Evolutionary conservation across 2,888 invertebrate genomes (phyloP).

Genomic region (Tiliacea citrago): DNA sequence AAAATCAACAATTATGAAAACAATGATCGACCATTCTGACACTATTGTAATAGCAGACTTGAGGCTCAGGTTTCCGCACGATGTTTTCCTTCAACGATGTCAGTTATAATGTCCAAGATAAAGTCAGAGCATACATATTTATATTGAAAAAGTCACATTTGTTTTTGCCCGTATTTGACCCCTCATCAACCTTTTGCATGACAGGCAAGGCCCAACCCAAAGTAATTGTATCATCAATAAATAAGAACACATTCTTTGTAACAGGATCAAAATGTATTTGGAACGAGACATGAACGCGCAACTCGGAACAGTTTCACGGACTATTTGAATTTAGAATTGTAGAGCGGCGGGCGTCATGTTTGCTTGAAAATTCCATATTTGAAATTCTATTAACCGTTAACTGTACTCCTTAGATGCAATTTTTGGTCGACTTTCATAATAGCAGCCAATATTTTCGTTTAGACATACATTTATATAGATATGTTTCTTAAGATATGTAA

Average conservation of each 20-base stretch:
- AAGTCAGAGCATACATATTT: background rate
- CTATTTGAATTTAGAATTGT: conserved; percentile 70
- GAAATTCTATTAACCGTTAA: conserved; percentile 81
- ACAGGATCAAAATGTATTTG: conserved; percentile 70
- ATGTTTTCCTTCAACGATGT: background rate
- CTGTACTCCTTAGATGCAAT: conserved; percentile 55
- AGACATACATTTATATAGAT: conserved; percentile 18
- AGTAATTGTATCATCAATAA: background rate
- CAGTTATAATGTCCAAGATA: background rate
- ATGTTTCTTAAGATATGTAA: too few species aligned
- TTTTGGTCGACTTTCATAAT: conserved; percentile 62
- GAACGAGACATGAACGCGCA: conserved; percentile 62
- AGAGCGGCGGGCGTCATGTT: conserved; percentile 46
- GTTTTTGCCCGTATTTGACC: background rate
- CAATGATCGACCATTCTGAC: too few species aligned
- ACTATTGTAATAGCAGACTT: too few species aligned
- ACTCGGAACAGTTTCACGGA: conserved; percentile 76
- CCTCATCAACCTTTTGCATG: background rate
- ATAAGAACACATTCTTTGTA: conserved; percentile 56
- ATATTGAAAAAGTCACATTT: background rate
- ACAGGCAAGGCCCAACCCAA: background rate
- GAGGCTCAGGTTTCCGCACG: background rate
- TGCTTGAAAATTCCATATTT: conserved; percentile 75
- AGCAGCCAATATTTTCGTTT: conserved; percentile 30
- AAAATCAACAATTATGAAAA: too few species aligned